Conservation (phyloP, 2,113 vertebrate species). For the Pterocles gutturalis region DNA sequence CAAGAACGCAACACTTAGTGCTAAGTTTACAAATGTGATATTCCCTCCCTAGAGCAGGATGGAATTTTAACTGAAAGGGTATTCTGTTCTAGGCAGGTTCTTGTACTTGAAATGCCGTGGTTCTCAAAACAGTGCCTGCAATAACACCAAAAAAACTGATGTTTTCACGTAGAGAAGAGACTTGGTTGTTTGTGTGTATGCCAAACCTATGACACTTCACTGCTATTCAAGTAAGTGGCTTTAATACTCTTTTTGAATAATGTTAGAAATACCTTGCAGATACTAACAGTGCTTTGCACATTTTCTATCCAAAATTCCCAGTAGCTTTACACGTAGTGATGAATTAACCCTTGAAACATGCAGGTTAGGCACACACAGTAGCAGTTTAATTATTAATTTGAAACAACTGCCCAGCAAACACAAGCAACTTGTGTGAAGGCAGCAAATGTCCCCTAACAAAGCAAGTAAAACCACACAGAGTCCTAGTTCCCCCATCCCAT, state of each 20-base stretch:
- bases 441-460: background rate
- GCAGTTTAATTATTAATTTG: background rate
- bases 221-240: background rate
- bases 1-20: background rate
- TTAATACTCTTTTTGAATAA: background rate
- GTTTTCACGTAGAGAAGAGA: background rate
- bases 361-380: background rate
- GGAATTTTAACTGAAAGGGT: background rate
- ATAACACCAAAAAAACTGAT: rapidly evolving
- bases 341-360: background rate
- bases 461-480: background rate
- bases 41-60: background rate
- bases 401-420: background rate
- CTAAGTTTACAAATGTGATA: background rate
- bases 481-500: background rate
- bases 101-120: background rate
- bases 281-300: background rate
- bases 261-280: background rate
- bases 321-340: background rate
- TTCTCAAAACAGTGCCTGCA: background rate
- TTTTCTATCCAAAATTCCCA: background rate
- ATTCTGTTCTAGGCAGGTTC: background rate
- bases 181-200: background rate
- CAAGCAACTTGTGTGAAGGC: background rate
- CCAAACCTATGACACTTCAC: background rate